These are phyloP conservation scores for Lasius platythorax DNA, from an alignment of 2,888 invertebrate genomes.

Conservation along the genomic window DNA sequence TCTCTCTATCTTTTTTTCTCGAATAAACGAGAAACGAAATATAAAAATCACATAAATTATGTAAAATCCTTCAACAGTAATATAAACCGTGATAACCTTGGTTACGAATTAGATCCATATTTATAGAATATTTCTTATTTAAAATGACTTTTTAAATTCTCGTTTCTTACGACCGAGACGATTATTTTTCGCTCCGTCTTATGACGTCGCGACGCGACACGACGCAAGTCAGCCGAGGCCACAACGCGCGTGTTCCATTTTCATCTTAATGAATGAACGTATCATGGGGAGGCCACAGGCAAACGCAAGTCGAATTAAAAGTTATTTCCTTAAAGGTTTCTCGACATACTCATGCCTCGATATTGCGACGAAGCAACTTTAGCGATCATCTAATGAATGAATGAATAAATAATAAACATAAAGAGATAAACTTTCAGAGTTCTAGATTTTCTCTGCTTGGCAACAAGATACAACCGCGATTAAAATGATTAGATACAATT, in stretches of 20 bases:
- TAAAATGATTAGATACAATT: neutral
- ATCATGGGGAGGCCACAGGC: constrained; percentile 57
- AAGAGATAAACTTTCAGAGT: constrained; percentile 37
- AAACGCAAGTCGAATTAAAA: constrained; percentile 73
- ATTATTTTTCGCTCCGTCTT: constrained; percentile 60
- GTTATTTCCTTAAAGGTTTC: constrained; percentile 72
- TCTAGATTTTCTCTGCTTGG: constrained; percentile 51
- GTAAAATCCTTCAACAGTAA: too few species aligned
- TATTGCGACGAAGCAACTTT: constrained; percentile 55
- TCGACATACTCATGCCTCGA: constrained; percentile 54
- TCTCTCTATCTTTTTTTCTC: neutral
- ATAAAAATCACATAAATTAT: too few species aligned
- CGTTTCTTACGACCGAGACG: constrained; percentile 26
- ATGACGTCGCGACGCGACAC: constrained; percentile 53
- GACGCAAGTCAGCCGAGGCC: constrained; percentile 59
- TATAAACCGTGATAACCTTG: too few species aligned
- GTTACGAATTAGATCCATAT: too few species aligned
- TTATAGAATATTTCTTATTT: too few species aligned
- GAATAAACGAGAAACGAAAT: neutral
- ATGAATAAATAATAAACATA: constrained; percentile 47
- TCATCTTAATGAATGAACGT: constrained; percentile 75
- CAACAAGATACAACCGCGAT: constrained; percentile 45
- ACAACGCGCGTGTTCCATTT: constrained; percentile 70
- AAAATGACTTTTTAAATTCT: constrained; percentile 12
- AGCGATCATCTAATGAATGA: constrained; percentile 60